Conservation (phyloP, 92 coral and sea anemone species). For the Montipora capitata region DNA sequence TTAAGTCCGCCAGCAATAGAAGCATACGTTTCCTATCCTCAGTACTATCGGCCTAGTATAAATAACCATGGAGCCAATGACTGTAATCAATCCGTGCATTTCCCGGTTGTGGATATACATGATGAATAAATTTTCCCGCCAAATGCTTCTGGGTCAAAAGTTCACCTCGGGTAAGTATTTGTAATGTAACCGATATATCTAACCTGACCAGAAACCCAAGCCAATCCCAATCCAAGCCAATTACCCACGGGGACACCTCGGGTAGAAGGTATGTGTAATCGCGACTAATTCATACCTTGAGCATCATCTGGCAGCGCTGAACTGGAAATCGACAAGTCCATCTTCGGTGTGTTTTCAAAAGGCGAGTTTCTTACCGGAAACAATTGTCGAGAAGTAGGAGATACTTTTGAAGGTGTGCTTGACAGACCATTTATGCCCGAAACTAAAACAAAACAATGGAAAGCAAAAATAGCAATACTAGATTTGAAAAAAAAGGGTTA, state of each 20-base stretch:
- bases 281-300: conserved; percentile 1
- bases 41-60: too few species aligned
- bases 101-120: conserved; percentile 8
- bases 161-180: neutral
- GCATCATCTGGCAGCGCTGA: conserved; percentile 6
- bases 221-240: conserved; percentile 12
- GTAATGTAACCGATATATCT: neutral
- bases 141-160: neutral
- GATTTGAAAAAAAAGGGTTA: too few species aligned
- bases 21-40: too few species aligned
- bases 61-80: neutral
- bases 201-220: neutral
- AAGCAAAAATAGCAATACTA: too few species aligned
- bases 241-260: neutral
- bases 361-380: conserved; percentile 16
- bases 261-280: too few species aligned
- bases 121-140: neutral
- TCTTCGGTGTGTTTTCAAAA: conserved; percentile 42
- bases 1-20: too few species aligned
- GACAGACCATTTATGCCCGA: conserved; percentile 52
- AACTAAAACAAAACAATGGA: conserved; percentile 17
- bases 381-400: conserved; percentile 39
- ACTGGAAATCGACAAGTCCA: conserved; percentile 16
- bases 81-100: neutral
- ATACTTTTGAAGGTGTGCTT: conserved; percentile 71